Conservation (phyloP, 1,140 invertebrate genomes). For the Cyphomyrmex costatus region DNA sequence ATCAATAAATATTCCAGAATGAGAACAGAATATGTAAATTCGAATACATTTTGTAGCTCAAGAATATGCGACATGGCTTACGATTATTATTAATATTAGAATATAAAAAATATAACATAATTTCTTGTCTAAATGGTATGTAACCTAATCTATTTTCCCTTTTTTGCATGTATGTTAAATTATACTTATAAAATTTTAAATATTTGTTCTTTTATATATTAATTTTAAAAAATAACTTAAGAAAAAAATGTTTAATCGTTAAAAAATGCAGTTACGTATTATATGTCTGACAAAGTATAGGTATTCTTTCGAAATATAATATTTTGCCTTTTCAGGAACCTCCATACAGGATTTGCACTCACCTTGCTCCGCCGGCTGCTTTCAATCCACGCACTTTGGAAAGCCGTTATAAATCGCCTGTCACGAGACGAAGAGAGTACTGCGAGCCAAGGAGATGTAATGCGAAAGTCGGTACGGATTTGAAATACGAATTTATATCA, state of each 20-base stretch:
- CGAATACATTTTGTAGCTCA: not conserved
- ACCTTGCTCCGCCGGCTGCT: slow-evolving; percentile 15
- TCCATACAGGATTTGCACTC: slow-evolving; percentile 50
- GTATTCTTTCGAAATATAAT: slow-evolving; percentile 17
- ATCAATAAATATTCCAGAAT: slow-evolving; percentile 1
- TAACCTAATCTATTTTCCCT: slow-evolving; percentile 56
- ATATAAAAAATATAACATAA: slow-evolving; percentile 24
- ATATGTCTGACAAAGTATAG: not conserved
- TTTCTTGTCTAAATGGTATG: slow-evolving; percentile 63
- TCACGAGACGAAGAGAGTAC: slow-evolving; percentile 4
- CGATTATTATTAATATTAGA: slow-evolving; percentile 21
- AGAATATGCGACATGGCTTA: slow-evolving; percentile 8
- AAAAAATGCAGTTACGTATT: not conserved
- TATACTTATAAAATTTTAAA: not conserved
- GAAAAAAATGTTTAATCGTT: not conserved
- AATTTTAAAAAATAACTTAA: not conserved
- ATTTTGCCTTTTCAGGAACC: slow-evolving; percentile 57
- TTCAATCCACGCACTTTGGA: slow-evolving; percentile 13
- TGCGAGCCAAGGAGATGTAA: slow-evolving; percentile 58
- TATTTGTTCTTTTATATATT: not conserved
- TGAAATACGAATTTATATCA: slow-evolving; percentile 10
- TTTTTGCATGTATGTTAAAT: slow-evolving; percentile 7
- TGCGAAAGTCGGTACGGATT: slow-evolving; percentile 45
- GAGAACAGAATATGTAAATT: not conserved
- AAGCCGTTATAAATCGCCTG: slow-evolving; percentile 29